Percentiles rank a stretch among this genome's conserved stretches.
phyloP scores from a whole-genome alignment of 2,113 vertebrate genomes.

The Xyrauchen texanus region DNA sequence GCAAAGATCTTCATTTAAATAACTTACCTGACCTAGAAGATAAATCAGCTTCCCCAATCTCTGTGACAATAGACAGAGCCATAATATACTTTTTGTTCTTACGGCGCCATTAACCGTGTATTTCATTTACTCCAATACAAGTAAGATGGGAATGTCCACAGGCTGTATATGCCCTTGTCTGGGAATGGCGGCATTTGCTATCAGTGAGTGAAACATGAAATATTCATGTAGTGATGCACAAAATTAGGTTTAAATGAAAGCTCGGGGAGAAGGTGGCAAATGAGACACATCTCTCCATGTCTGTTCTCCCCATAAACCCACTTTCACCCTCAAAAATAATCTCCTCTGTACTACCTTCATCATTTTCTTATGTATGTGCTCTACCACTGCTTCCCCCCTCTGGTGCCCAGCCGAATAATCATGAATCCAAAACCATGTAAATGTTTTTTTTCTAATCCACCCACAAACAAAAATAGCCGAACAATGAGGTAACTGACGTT shows the following conservation, averaged over 20 bases:
- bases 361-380: neutral
- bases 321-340: neutral
- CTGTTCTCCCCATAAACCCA: neutral
- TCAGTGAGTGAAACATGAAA: conserved; percentile 32
- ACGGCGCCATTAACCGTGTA: neutral
- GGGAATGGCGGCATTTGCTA: conserved; percentile 18
- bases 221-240: conserved; percentile 20
- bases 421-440: too few relatives aligned
- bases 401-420: too few relatives aligned
- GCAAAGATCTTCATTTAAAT: neutral
- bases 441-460: too few relatives aligned
- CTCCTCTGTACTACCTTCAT: neutral
- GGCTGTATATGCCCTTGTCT: conserved; percentile 36
- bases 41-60: conserved; percentile 12
- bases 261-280: conserved; percentile 6
- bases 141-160: conserved; percentile 17
- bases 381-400: neutral
- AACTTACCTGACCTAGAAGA: conserved; percentile 10
- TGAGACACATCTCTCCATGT: conserved; percentile 6
- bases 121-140: conserved; percentile 24
- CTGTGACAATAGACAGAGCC: conserved; percentile 22
- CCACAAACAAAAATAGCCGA: too few relatives aligned
- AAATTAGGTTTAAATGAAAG: conserved; percentile 16
- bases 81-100: conserved; percentile 32
- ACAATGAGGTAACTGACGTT: too few relatives aligned